A percentile compares a stretch with the other conserved stretches of the same genome.
phyloP scores from a whole-genome alignment of 2,113 vertebrate species.

The Gobiocypris rarus region DNA sequence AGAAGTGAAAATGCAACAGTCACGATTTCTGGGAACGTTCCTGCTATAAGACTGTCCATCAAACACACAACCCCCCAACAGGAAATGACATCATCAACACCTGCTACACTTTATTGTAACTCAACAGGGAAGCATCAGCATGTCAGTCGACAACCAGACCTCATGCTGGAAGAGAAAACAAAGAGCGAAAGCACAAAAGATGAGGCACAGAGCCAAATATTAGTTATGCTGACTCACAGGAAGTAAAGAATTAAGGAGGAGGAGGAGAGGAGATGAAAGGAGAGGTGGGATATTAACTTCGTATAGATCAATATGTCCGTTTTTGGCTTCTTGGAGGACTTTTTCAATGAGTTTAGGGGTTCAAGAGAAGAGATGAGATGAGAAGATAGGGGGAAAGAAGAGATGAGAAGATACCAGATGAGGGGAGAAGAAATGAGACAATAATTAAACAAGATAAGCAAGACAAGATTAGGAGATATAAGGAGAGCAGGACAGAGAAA shows the following conservation, averaged over 20 bases:
- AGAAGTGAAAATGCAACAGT: not conserved
- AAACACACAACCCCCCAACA: not conserved
- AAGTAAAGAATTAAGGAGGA: conserved; percentile 3
- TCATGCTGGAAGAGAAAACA: conserved; percentile 16
- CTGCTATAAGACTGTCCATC: not conserved
- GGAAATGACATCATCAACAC: conserved; percentile 52
- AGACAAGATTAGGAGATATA: not conserved
- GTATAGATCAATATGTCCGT: not conserved
- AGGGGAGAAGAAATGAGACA: not conserved
- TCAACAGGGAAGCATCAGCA: conserved; percentile 1
- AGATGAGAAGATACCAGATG: not conserved
- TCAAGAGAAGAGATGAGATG: not conserved
- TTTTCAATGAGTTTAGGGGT: not conserved
- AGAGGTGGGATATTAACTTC: not conserved
- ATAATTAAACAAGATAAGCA: not conserved
- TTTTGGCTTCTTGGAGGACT: not conserved
- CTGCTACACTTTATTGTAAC: conserved; percentile 34
- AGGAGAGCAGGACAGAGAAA: not conserved
- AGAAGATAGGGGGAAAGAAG: not conserved
- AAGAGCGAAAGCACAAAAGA: conserved; percentile 11
- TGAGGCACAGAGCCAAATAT: conserved; percentile 29
- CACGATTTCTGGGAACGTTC: not conserved
- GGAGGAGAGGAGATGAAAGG: conserved; percentile 22
- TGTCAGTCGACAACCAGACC: conserved; percentile 23
- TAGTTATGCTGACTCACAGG: conserved; percentile 49